phyloP scores from a whole-genome alignment of 2,888 invertebrate genomes.

The Pilophorus perplexus region DNA sequence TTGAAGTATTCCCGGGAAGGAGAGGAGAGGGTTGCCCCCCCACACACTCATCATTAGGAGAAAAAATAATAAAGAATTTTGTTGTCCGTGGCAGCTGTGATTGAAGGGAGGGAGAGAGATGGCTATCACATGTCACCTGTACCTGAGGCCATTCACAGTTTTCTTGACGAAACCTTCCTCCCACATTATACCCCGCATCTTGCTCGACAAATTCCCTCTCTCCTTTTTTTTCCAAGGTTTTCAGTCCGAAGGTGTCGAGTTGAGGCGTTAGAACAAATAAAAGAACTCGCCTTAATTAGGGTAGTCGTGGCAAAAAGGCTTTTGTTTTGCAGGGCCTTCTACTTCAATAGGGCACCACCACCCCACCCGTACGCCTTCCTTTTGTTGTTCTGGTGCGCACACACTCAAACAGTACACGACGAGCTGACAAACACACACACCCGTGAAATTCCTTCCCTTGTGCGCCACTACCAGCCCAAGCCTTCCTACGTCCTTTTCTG shows the following conservation, averaged over 20 bases:
- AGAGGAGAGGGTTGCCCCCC: not conserved
- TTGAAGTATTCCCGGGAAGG: slow-evolving; percentile 3
- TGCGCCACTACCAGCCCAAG: slow-evolving; percentile 5
- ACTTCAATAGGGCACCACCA: slow-evolving; percentile 26
- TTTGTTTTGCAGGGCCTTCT: slow-evolving; percentile 36
- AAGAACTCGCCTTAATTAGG: slow-evolving; percentile 38
- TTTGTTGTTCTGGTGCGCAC: slow-evolving; percentile 14
- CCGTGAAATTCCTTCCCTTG: slow-evolving; percentile 11
- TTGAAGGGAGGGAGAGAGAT: slow-evolving; percentile 16
- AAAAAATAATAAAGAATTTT: slow-evolving; percentile 28
- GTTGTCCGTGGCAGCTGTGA: slow-evolving; percentile 1
- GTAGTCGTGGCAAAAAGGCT: slow-evolving; percentile 37
- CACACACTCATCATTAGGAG: too few relatives aligned
- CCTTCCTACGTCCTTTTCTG: slow-evolving; percentile 17
- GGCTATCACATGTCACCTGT: slow-evolving; percentile 41
- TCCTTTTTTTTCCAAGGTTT: not conserved
- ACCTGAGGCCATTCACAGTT: slow-evolving; percentile 25
- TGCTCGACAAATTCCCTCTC: not conserved
- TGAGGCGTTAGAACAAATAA: slow-evolving; percentile 40
- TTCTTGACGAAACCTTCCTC: not conserved
- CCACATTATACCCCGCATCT: slow-evolving; percentile 1
- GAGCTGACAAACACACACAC: slow-evolving; percentile 10
- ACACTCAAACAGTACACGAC: slow-evolving; percentile 4
- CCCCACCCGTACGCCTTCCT: slow-evolving; percentile 11
- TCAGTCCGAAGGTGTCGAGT: slow-evolving; percentile 36